A percentile compares a stretch with the other conserved stretches of the same genome.
Evolutionary conservation across 2,113 vertebrate species (phyloP).

Genomic region (Leptosomus discolor): DNA sequence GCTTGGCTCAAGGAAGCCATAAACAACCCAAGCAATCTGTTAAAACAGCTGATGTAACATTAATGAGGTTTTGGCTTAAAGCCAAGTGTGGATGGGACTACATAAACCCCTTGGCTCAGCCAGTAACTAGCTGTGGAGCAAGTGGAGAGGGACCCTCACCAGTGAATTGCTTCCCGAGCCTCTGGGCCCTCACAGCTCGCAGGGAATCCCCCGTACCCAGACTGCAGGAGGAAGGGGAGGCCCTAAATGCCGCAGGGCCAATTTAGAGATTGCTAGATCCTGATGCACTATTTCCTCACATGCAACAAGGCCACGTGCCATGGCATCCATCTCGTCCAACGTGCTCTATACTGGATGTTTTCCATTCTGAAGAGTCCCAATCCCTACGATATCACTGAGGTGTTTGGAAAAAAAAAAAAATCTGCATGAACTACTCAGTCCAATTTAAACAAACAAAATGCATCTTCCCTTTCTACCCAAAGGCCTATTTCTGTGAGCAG

Average conservation of each 20-base stretch:
- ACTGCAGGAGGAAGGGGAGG: too few relatives aligned
- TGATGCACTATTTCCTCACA: neutral
- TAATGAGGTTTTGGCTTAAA: neutral
- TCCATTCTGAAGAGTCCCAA: neutral
- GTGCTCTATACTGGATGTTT: neutral
- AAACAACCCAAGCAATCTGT: neutral
- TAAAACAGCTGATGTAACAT: neutral
- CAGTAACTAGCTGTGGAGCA: neutral
- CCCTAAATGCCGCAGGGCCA: neutral
- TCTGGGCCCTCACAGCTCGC: accelerated
- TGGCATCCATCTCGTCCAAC: neutral
- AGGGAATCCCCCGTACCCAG: neutral
- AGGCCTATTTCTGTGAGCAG: neutral
- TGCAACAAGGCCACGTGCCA: accelerated
- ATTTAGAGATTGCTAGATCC: neutral
- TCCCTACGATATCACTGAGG: neutral
- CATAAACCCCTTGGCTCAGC: neutral
- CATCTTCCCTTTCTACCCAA: neutral
- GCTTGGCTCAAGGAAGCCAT: neutral
- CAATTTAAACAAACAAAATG: neutral
- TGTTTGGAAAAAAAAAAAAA: neutral
- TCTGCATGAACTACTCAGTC: neutral
- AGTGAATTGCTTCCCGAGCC: neutral
- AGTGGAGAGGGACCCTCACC: neutral
- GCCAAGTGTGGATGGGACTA: neutral